phyloP scores from a whole-genome alignment of 2,113 vertebrate genomes.

The Leucopternis melanops region DNA sequence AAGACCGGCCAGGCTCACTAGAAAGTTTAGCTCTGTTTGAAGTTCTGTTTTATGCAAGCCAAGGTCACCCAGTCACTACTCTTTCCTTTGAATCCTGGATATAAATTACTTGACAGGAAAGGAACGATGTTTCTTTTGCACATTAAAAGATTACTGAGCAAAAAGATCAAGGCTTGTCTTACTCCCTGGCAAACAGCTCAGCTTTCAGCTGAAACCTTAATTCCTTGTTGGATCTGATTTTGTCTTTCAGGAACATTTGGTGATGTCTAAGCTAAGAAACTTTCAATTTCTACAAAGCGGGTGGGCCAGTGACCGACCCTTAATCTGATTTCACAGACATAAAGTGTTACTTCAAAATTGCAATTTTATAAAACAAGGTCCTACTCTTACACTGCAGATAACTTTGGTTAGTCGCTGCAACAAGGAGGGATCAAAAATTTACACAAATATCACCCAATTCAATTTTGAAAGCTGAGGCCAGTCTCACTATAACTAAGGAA shows the following conservation, averaged over 20 bases:
- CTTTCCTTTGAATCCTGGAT: background rate
- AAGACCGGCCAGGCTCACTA: background rate
- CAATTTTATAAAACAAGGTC: background rate
- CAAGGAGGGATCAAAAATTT: background rate
- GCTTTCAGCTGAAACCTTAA: background rate
- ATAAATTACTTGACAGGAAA: background rate
- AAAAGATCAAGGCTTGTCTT: background rate
- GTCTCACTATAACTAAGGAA: background rate
- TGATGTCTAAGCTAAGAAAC: background rate
- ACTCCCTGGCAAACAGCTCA: background rate
- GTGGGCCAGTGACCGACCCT: background rate
- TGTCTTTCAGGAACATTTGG: background rate
- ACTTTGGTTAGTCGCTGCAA: background rate
- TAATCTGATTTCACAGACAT: background rate
- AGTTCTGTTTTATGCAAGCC: background rate
- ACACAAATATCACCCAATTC: background rate
- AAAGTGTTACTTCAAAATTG: background rate
- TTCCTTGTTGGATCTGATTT: background rate
- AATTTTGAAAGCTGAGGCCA: background rate
- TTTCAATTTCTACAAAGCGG: background rate
- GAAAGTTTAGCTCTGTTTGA: background rate
- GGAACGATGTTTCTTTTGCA: background rate
- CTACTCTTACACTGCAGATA: background rate
- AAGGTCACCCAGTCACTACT: background rate
- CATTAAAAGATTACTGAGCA: background rate